Base-by-base conservation (phyloP, 2,888 invertebrate genomes). In the Candidula unifasciata region DNA sequence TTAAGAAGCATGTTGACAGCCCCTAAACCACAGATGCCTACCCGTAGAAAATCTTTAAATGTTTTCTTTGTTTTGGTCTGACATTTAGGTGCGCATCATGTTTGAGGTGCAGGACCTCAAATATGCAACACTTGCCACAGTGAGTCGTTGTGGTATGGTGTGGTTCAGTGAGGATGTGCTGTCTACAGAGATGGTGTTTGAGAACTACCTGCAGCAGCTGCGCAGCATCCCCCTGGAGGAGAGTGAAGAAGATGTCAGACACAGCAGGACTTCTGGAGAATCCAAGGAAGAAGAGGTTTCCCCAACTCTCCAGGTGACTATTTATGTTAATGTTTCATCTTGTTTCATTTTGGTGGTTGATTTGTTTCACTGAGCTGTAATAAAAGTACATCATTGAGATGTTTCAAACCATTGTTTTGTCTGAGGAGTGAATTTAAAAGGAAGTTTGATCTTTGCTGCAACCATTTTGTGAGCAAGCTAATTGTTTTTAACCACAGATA, bases 81-180 rank as follows among this genome's bases (percentile, higher is more conserved):
- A 81, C 80, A 88, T 0, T 27, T 85, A 93, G 93, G 93, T 94
- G 83, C 91, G 95, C 60, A 94, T 95, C 87, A 94, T 95, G 93
- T 95, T 95, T 91, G 94, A 96, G 94, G 96, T 97, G 2, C 99
- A 99, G 95, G 99, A 99, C 94, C 94, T 99, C 91, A 98, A 97
- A 94, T 99, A 97, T 94, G 99, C 99, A 0, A 99, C 99, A 0
- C 95, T 99, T 88, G 99, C 99, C 30, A 99, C 99, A 0, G 99
- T 99, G 0, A 99, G 99, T 8, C 97, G 99, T 94, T 99, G 99
- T 94, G 99, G 99, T 88, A 99, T 99, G 99, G 99, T 99, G 71
- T 99, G 99, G 99, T 99, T 99, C 96, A 98, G 98, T 18, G 99
- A 99, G 94, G 99, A 99, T 94, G 99, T 99, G 0, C 96, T 99